These are phyloP conservation scores for Nibea albiflora DNA, from an alignment of 2,113 vertebrate species.

Conservation along the genomic window DNA sequence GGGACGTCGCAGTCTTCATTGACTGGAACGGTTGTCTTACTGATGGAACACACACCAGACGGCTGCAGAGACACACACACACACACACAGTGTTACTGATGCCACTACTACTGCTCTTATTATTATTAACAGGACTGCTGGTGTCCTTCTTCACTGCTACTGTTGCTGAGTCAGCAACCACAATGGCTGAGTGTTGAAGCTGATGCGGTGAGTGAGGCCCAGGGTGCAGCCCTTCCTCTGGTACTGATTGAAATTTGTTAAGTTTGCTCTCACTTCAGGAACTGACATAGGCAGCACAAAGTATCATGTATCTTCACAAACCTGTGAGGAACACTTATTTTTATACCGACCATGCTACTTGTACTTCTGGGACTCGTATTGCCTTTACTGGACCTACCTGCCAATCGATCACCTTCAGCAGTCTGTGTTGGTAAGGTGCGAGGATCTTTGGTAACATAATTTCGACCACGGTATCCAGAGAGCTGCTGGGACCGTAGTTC, in stretches of 20 bases:
- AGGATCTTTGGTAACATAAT: slow-evolving; percentile 90
- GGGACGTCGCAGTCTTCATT: slow-evolving; percentile 79
- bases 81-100: neutral
- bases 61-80: slow-evolving; percentile 78
- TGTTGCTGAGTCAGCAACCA: neutral
- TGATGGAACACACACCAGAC: slow-evolving; percentile 88
- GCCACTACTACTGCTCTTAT: neutral
- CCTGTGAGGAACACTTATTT: neutral
- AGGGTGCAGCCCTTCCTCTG: no score
- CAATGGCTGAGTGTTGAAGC: neutral
- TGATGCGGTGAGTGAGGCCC: neutral
- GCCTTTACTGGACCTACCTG: slow-evolving; percentile 82
- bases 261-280: neutral
- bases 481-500: slow-evolving; percentile 90
- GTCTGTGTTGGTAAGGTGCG: slow-evolving; percentile 78
- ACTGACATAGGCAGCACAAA: neutral
- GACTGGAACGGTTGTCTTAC: slow-evolving; percentile 69
- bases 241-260: neutral
- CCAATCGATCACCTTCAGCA: slow-evolving; percentile 88
- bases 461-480: slow-evolving; percentile 85
- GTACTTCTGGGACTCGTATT: neutral
- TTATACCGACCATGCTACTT: neutral
- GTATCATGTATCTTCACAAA: neutral
- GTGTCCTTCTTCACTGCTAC: no score
- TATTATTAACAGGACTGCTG: neutral